Evolutionary conservation across 2,797 vertebrate genomes (phyloP), one percentile per base, ranked within the genome.

Genomic region (Tolypeutes matacus): DNA sequence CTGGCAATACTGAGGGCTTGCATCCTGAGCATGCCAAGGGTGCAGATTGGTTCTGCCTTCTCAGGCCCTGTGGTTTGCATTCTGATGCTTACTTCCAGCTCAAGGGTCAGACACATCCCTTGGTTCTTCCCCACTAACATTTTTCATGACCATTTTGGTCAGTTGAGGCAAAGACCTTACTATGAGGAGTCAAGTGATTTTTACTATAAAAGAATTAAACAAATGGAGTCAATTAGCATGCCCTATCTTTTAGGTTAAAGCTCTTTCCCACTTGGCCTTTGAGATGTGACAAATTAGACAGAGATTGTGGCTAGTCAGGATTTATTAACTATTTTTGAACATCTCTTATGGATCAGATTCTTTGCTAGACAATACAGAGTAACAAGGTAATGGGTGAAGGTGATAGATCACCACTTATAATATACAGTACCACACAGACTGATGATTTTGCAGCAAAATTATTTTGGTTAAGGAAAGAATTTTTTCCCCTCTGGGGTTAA

Each of bases 241-340:
- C 21, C 8, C 4, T 27, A 14, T 53, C 53, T 39, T 83, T 51
- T 51, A 31, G 58, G 3, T 20, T 60, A 65, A 92, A 82, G 29
- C 6, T 81, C n/a, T 80, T 82, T 21, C 7, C 20, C 5, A 39
- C 3, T 14, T 95, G 42, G 17, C 18, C 34, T 94, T 91, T 94
- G 87, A 94, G 51, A 70, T 49, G 29, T 91, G 7, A 42, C 42
- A 77, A 58, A 39, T 51, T 58, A 83, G 64, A 72, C 14, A 76
- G 49, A 83, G 21, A 69, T 31, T 46, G 7, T 82, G 83, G 27
- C 23, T 81, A 64, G n/a, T 42, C 62, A n/a, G 20, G 25, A 69
- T 89, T 72, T 77, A 83, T 91, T 93, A 85, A 77, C 36, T 95
- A 89, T 95, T 75, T 76, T 69, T 84, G 70, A 89, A 10, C 25